phyloP scores from a whole-genome alignment of 2,113 vertebrate species.

The Megalops atlanticus region DNA sequence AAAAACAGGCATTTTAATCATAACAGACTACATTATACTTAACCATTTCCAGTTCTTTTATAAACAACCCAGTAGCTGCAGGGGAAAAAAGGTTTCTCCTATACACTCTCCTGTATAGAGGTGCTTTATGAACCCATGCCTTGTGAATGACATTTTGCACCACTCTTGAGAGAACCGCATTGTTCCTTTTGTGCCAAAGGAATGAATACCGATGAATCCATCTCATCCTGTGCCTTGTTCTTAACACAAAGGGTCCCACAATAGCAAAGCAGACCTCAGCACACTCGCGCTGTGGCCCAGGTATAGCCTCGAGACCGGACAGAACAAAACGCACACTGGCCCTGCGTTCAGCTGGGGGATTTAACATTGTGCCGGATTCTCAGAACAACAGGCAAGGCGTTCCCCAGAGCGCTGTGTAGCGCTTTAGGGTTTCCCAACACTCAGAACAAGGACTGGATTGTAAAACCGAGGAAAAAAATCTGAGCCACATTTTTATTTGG shows the following conservation, averaged over 20 bases:
- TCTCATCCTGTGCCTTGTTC: neutral
- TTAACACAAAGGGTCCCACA: neutral
- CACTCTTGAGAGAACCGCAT: neutral
- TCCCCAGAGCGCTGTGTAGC: too few species aligned
- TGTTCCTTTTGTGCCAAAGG: neutral
- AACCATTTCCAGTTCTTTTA: constrained; percentile 59
- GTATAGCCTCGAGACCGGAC: neutral
- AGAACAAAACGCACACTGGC: neutral
- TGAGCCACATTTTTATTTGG: too few species aligned
- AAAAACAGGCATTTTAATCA: constrained; percentile 31
- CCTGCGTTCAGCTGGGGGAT: neutral
- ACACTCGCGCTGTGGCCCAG: neutral
- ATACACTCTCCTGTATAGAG: too few species aligned
- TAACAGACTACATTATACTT: constrained; percentile 60
- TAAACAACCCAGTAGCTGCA: constrained; percentile 41
- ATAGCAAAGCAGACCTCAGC: neutral
- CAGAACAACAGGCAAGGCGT: neutral
- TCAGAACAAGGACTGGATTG: too few species aligned
- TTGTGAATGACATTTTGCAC: neutral
- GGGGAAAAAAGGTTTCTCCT: constrained; percentile 5
- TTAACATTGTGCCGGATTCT: neutral
- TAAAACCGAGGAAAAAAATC: too few species aligned
- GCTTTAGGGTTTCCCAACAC: too few species aligned
- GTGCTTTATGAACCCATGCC: neutral
- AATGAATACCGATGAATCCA: neutral